phyloP scores from a whole-genome alignment of 2,797 vertebrate species.

The Parambassis ranga region DNA sequence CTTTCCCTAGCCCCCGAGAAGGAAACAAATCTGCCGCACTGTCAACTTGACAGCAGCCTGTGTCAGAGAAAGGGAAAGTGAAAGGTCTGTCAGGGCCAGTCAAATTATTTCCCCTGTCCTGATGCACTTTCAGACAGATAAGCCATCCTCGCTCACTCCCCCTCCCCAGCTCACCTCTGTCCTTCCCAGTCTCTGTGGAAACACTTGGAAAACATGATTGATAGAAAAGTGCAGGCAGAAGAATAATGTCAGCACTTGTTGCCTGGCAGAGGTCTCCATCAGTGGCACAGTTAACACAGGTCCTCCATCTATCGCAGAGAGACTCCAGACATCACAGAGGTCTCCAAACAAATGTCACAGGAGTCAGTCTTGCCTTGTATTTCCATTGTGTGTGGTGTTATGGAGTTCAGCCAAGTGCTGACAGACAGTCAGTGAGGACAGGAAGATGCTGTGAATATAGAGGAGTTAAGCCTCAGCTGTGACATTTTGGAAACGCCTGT shows the following conservation, averaged over 20 bases:
- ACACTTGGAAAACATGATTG: slow-evolving; percentile 56
- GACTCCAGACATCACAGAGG: slow-evolving; percentile 53
- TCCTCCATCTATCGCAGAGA: slow-evolving; percentile 45
- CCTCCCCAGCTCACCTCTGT: slow-evolving; percentile 50
- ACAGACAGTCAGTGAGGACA: slow-evolving; percentile 39
- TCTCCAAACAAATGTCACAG: slow-evolving; percentile 73
- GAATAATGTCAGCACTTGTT: slow-evolving; percentile 70
- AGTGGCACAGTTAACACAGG: slow-evolving; percentile 49
- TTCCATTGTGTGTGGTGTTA: slow-evolving; percentile 25
- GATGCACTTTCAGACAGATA: slow-evolving; percentile 66
- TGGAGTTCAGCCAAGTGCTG: slow-evolving; percentile 48
- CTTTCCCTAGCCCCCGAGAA: slow-evolving; percentile 5
- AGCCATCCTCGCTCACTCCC: slow-evolving; percentile 45
- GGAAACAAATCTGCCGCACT: slow-evolving; percentile 45
- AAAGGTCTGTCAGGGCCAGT: slow-evolving; percentile 67
- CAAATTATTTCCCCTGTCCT: slow-evolving; percentile 62
- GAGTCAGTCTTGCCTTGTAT: slow-evolving; percentile 52
- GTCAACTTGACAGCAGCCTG: slow-evolving; percentile 50
- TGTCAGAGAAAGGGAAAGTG: slow-evolving; percentile 56
- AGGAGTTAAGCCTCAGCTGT: slow-evolving; percentile 55
- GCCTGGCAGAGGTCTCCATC: slow-evolving; percentile 61
- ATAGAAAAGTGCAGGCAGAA: slow-evolving; percentile 58
- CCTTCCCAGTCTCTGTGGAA: slow-evolving; percentile 43
- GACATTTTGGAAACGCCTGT: slow-evolving; percentile 70
- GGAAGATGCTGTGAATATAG: slow-evolving; percentile 51